phyloP scores from a whole-genome alignment of 2,888 invertebrate species.

The Phyllotreta striolata region DNA sequence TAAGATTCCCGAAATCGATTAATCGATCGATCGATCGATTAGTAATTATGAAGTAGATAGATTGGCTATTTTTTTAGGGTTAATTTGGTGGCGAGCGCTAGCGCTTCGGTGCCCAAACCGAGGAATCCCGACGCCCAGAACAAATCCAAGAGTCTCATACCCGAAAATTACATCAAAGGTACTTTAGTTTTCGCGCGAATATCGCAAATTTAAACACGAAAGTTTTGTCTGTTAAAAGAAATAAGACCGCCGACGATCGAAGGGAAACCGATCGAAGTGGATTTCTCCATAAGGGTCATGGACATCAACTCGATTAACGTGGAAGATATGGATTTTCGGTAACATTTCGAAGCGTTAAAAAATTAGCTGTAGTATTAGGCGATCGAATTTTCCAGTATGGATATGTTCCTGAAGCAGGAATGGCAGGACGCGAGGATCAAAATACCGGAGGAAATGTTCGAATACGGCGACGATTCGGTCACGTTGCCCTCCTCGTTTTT shows the following conservation, averaged over 20 bases:
- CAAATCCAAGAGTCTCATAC: conserved; percentile 49
- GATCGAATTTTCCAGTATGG: conserved; percentile 68
- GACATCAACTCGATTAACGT: conserved; percentile 89
- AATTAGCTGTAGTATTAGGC: too few relatives aligned
- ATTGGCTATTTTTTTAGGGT: too few relatives aligned
- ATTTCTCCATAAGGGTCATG: conserved; percentile 83
- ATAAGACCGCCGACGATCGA: conserved; percentile 78
- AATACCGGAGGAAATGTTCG: conserved; percentile 80
- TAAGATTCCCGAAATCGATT: too few relatives aligned
- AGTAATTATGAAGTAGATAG: too few relatives aligned
- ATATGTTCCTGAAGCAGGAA: conserved; percentile 83
- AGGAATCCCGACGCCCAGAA: conserved; percentile 47
- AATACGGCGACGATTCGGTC: conserved; percentile 81
- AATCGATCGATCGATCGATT: too few relatives aligned
- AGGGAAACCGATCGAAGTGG: conserved; percentile 77
- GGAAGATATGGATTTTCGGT: conserved; percentile 90
- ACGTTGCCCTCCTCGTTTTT: conserved; percentile 82
- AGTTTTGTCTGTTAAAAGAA: conserved; percentile 63
- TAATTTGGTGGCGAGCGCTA: conserved; percentile 1
- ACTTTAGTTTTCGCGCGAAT: too few relatives aligned
- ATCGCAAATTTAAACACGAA: too few relatives aligned
- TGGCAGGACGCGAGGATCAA: conserved; percentile 82
- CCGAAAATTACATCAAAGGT: conserved; percentile 52
- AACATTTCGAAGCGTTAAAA: too few relatives aligned
- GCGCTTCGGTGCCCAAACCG: conserved; percentile 47